These are phyloP conservation scores for Ceratitis capitata DNA, from an alignment of 1,140 invertebrate species.

Conservation along the genomic window DNA sequence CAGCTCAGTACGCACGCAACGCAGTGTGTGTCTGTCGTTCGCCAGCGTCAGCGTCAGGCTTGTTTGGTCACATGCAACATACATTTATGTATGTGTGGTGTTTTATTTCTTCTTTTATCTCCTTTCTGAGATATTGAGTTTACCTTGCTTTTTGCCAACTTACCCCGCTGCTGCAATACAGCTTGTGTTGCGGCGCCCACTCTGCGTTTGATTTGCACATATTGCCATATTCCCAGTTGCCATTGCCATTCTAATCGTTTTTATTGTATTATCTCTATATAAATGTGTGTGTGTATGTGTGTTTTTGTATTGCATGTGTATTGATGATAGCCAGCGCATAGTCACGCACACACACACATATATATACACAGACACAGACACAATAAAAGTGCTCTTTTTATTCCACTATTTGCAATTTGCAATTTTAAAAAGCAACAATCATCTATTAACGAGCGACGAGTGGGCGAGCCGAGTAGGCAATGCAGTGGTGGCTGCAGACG, in stretches of 20 bases:
- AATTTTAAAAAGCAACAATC: conserved; percentile 22
- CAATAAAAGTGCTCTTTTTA: background rate
- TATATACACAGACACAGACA: background rate
- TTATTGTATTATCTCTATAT: background rate
- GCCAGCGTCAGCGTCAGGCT: background rate
- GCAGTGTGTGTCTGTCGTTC: no score
- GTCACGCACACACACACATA: background rate
- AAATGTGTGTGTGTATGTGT: background rate
- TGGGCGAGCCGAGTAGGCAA: background rate
- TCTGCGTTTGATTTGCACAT: background rate
- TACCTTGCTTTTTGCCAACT: background rate
- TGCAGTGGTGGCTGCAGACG: background rate
- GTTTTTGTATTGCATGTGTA: no score
- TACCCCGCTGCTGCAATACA: background rate
- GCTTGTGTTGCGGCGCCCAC: no score
- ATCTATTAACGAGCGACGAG: background rate
- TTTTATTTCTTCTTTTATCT: no score
- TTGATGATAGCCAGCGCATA: background rate
- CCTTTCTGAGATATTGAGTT: background rate
- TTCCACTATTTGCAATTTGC: background rate
- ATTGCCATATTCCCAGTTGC: conserved; percentile 14
- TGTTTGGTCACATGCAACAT: background rate
- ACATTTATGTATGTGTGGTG: background rate
- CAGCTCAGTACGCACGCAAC: no score
- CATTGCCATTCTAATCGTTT: background rate